Base-by-base conservation (phyloP, 1,140 invertebrate genomes). In the Pseudomyrmex gracilis region DNA sequence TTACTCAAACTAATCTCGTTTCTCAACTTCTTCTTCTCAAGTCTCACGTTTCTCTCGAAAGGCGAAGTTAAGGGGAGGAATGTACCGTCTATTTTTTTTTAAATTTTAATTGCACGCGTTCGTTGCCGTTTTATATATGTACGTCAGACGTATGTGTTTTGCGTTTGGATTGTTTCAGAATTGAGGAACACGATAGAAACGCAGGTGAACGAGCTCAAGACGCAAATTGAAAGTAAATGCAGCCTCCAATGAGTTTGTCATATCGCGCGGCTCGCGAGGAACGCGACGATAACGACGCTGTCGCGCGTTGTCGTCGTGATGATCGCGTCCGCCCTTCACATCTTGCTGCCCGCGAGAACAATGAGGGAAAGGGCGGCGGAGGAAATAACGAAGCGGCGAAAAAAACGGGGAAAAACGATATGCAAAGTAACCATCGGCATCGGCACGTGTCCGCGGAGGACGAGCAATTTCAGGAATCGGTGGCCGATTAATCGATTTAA, bases 131-230 rank as follows among this genome's bases (percentile, higher is more conserved):
- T 7, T 34, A 34, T 34, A 34, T 34, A 34, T 34, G 34, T 34
- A 34, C 34, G 34, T 34, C 34, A 34, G 34, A 34, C 34, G 34
- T 34, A 34, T 34, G 17, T 58, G 13, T 20, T 13, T 45, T 10
- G 20, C 34, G 24, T 73, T 67, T 45, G 47, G 58, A 73, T 63
- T 85, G 86, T 97, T 97, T 90, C 97, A 98, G 98, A 98, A 95
- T 94, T 98, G 95, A 98, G 98, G 96, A 98, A 98, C 95, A 97
- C 97, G 93, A 97, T 98, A 96, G 98, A 98, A 95, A 97, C 97
- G 92, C 97, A 98, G 96, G 97, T 98, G 94, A 98, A 97, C 95
- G 98, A 98, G 95, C 95, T 98, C 93, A 98, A 98, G 95, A 96
- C 97, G 92, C 97, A 98, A 95, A 97, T 98, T 94, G 98, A 98